phyloP scores from a whole-genome alignment of 2,113 vertebrate genomes.

The Megalops atlanticus region DNA sequence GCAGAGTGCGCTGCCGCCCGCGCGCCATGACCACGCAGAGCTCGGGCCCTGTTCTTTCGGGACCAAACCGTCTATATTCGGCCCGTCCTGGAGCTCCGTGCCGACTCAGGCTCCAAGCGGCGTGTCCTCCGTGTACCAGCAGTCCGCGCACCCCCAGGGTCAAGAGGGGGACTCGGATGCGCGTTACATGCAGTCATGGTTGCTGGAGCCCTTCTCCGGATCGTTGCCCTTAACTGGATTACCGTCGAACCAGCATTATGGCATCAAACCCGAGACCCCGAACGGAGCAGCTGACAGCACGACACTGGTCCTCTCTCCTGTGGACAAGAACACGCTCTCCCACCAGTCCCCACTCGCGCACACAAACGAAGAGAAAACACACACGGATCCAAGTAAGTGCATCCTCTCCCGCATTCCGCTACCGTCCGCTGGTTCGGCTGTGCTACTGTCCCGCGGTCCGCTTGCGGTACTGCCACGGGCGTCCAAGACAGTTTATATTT shows the following conservation, averaged over 20 bases:
- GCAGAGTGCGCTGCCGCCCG: slow-evolving; percentile 75
- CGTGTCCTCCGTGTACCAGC: slow-evolving; percentile 84
- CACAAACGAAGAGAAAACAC: slow-evolving; percentile 84
- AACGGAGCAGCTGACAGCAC: slow-evolving; percentile 77
- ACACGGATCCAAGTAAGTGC: slow-evolving; percentile 91
- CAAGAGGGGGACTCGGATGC: slow-evolving; percentile 82
- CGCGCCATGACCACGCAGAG: slow-evolving; percentile 81
- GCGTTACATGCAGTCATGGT: slow-evolving; percentile 92
- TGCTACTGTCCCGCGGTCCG: too few species aligned
- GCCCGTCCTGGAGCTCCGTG: slow-evolving; percentile 87
- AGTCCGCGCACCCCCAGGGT: slow-evolving; percentile 85
- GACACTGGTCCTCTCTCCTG: slow-evolving; percentile 85
- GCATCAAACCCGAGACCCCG: slow-evolving; percentile 89
- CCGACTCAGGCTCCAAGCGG: slow-evolving; percentile 79
- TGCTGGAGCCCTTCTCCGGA: slow-evolving; percentile 87
- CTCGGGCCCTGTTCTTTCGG: slow-evolving; percentile 88
- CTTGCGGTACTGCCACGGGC: too few species aligned
- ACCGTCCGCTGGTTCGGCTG: too few species aligned
- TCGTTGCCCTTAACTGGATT: slow-evolving; percentile 89
- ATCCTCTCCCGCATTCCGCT: slow-evolving; percentile 47
- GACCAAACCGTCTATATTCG: slow-evolving; percentile 85
- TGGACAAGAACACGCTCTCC: slow-evolving; percentile 83
- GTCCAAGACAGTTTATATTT: too few species aligned
- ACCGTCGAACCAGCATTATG: slow-evolving; percentile 85
- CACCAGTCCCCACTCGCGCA: slow-evolving; percentile 75